These are phyloP conservation scores for Poecilia gillii DNA, from an alignment of 2,797 vertebrate species.

Conservation along the genomic window DNA sequence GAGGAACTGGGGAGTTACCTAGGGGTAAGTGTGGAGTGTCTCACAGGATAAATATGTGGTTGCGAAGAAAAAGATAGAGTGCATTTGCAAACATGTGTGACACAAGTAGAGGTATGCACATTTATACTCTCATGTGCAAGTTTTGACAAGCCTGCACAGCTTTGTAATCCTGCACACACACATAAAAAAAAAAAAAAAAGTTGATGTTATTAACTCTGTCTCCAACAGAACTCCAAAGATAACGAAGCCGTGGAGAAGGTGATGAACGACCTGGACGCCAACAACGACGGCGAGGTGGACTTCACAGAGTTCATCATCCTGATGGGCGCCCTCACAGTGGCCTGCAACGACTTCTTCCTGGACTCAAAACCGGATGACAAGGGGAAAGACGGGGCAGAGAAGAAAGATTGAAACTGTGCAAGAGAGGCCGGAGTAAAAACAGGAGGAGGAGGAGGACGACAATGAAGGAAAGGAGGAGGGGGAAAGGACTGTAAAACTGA, in stretches of 20 bases:
- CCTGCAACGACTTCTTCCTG: conserved; percentile 92
- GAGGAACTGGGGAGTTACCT: conserved; percentile 85
- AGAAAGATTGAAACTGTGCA: conserved; percentile 50
- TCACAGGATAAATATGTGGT: conserved; percentile 27
- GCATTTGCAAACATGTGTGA: conserved; percentile 45
- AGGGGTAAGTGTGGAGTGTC: conserved; percentile 72
- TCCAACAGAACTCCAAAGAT: conserved; percentile 79
- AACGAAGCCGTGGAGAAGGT: conserved; percentile 85
- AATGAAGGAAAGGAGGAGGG: conserved; percentile 1
- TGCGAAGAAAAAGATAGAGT: conserved; percentile 23
- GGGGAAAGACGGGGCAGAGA: conserved; percentile 83
- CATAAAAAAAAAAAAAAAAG: not conserved
- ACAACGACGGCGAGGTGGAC: conserved; percentile 87
- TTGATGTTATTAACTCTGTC: conserved; percentile 31
- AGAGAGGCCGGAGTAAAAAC: conserved; percentile 4
- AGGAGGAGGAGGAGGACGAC: not conserved
- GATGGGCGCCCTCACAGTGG: conserved; percentile 95
- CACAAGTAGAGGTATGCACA: conserved; percentile 51
- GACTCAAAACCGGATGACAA: conserved; percentile 88
- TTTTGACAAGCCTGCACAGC: conserved; percentile 52
- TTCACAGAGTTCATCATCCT: conserved; percentile 91
- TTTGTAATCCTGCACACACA: conserved; percentile 34
- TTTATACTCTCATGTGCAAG: conserved; percentile 42
- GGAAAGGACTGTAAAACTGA: conserved; percentile 40
- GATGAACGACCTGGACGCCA: conserved; percentile 85